Base-by-base conservation (phyloP, 2,113 vertebrate genomes). In the Pongo pygmaeus region DNA sequence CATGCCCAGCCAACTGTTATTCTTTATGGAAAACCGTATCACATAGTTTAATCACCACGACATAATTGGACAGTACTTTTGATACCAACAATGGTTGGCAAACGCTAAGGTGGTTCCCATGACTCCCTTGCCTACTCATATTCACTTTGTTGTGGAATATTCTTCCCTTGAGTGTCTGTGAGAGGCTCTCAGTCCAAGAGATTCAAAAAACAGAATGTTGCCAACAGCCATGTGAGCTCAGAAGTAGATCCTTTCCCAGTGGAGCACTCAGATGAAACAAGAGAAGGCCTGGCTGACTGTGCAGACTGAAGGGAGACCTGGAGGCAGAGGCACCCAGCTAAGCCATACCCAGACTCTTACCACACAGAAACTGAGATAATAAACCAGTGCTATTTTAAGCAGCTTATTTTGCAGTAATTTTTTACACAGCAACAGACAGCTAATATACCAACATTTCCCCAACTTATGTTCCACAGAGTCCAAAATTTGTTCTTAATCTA, bases 401-500 rank as follows among this genome's bases (percentile, higher is more conserved):
- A 86, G 12, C 17, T 69, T 80, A 18, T 48, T 90, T 55, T 80
- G 9, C 20, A 40, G 17, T 67, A 30, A 81, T 69, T 48, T 55
- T 16, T 84, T 79, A 64, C 18, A 84, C 13, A 74, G 40, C 11
- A 69, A 77, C n/a, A 92, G 57, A 64, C 5, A 89, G 32, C 20
- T 75, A 79, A 70, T 35, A 81, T 5, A 55, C 30, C 59, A 72
- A 72, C 23, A 64, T 70, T 95, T 79, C 18, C 32, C 52, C 14
- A 72, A 83, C 5, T 55, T 89, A 72, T 0, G 25, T 81, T 80
- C 32, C 27, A 88, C 6, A 52, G 27, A 35, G 64, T 77, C 17
- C 61, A 96, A 96, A 88, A 77, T 40, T 20, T 75, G 70, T 40
- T 78, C n/a, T 92, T 64, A 70, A 75, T n/a, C 18, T 57, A 96